Conservation (phyloP, 2,797 vertebrate genomes). For the Propithecus perrieri region DNA sequence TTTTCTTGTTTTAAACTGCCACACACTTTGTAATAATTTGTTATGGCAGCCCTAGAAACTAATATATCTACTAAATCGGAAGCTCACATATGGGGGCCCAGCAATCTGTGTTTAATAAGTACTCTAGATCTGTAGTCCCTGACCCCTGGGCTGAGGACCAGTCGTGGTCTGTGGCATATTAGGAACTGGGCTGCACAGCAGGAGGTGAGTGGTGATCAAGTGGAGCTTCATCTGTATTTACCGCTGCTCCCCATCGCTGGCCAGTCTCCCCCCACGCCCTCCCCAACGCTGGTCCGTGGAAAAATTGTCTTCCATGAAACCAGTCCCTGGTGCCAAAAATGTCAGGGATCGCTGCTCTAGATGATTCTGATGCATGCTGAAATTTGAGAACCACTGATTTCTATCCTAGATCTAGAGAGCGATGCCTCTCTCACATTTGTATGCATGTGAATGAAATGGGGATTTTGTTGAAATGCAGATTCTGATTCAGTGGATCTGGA, state of each 20-base stretch:
- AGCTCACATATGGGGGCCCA: neutral
- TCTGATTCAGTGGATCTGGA: neutral
- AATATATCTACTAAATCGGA: neutral
- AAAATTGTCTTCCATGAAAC: too few relatives aligned
- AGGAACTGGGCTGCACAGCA: too few relatives aligned
- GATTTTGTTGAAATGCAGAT: neutral
- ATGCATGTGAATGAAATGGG: neutral
- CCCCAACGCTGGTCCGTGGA: too few relatives aligned
- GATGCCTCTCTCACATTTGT: neutral
- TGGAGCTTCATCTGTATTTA: too few relatives aligned
- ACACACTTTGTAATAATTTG: neutral
- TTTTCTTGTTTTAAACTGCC: neutral
- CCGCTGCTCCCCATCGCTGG: too few relatives aligned
- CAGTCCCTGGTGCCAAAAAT: too few relatives aligned
- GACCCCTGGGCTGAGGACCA: fast-evolving
- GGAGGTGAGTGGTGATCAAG: too few relatives aligned
- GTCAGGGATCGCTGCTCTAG: neutral
- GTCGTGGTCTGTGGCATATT: too few relatives aligned
- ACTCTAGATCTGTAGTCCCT: neutral
- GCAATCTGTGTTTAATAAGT: neutral
- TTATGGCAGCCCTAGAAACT: neutral
- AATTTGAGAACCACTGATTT: neutral
- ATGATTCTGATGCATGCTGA: neutral
- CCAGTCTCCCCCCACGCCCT: too few relatives aligned
- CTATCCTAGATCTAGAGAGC: neutral